Percentiles rank a stretch among this genome's conserved stretches.
These are phyloP conservation scores for Troilus luridus DNA, from an alignment of 2,888 invertebrate genomes.

Conservation along the genomic window DNA sequence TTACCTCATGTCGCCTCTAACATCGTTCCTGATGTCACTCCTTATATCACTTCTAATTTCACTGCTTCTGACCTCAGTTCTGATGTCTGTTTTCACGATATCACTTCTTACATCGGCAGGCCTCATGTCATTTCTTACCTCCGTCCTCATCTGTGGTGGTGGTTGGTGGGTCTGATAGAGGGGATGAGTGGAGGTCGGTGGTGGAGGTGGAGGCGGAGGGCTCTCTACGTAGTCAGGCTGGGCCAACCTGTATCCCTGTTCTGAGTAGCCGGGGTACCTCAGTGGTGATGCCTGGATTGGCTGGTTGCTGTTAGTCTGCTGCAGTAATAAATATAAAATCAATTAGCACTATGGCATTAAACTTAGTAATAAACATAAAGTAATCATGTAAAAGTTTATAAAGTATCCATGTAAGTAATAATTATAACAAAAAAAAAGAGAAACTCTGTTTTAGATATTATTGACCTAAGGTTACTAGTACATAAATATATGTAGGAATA, in stretches of 20 bases:
- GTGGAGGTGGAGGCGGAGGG: conserved; percentile 76
- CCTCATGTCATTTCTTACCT: conserved; percentile 7
- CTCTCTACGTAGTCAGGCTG: conserved; percentile 67
- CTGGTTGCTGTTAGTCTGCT: conserved; percentile 30
- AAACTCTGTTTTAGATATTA: no score
- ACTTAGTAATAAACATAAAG: no score
- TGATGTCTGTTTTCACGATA: background rate
- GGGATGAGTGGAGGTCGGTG: conserved; percentile 81
- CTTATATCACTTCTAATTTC: conserved; percentile 23
- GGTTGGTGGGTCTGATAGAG: conserved; percentile 70
- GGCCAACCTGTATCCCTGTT: conserved; percentile 65
- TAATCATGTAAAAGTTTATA: background rate
- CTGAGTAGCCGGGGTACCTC: conserved; percentile 67
- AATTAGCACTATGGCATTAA: background rate
- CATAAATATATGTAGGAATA: no score
- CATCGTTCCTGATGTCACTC: background rate
- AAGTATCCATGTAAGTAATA: background rate
- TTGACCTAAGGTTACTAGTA: no score
- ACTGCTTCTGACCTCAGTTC: conserved; percentile 12
- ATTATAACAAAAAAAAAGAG: background rate
- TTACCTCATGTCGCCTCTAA: conserved; percentile 2
- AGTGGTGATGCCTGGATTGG: conserved; percentile 63
- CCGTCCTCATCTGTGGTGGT: conserved; percentile 50
- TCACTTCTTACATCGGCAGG: conserved; percentile 15
- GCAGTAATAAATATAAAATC: background rate